phyloP scores from a whole-genome alignment of 1,140 invertebrate species.

The Bacillus rossius region DNA sequence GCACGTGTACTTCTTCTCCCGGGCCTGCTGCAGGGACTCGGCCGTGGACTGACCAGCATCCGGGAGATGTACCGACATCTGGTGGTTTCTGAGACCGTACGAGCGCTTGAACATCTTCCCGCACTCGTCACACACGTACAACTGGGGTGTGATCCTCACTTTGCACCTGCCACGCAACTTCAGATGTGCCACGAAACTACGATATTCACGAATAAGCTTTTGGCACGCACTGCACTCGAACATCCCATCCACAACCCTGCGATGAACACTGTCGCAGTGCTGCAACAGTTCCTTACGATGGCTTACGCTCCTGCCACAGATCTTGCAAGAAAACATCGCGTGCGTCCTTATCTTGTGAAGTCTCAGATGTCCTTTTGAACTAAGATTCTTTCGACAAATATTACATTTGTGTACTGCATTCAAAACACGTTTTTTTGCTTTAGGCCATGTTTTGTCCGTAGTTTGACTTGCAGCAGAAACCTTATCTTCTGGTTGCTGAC shows the following conservation, averaged over 20 bases:
- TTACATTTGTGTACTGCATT: not conserved
- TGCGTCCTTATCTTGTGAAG: constrained; percentile 8
- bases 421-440: too few relatives aligned
- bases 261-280: not conserved
- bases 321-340: constrained; percentile 5
- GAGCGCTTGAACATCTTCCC: constrained; percentile 4
- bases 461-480: too few relatives aligned
- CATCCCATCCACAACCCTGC: constrained; percentile 4
- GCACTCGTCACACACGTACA: constrained; percentile 6
- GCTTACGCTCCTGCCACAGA: not conserved
- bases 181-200: constrained; percentile 6
- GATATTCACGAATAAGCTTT: not conserved
- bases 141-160: not conserved
- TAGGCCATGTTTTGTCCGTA: too few relatives aligned
- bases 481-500: too few relatives aligned
- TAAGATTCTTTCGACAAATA: constrained; percentile 5
- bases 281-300: constrained; percentile 2
- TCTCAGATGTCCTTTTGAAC: constrained; percentile 8
- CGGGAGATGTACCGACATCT: not conserved
- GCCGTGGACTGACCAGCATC: not conserved
- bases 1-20: constrained; percentile 34
- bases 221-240: constrained; percentile 6
- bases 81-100: constrained; percentile 1
- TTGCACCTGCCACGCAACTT: not conserved
- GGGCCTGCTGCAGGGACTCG: not conserved